Conservation (phyloP, 2,113 vertebrate species). For the Macquaria ambigua region DNA sequence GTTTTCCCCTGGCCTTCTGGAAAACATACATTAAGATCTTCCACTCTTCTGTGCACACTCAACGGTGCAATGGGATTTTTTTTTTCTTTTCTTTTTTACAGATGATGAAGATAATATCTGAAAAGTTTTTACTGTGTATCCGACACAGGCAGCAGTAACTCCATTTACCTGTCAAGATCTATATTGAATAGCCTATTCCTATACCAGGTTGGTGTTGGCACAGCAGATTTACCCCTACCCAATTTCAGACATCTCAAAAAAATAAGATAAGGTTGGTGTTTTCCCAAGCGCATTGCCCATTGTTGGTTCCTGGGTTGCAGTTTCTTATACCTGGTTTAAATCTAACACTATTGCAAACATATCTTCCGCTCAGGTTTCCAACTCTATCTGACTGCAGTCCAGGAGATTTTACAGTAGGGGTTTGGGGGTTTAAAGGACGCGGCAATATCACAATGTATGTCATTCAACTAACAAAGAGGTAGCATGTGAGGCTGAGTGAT, state of each 20-base stretch:
- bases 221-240: constrained; percentile 32
- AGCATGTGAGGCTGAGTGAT: neutral
- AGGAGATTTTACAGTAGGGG: neutral
- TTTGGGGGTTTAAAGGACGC: neutral
- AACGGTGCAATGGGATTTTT: neutral
- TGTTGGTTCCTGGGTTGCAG: constrained; percentile 16
- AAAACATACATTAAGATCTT: constrained; percentile 15
- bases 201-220: constrained; percentile 25
- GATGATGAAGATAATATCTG: constrained; percentile 49
- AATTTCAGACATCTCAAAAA: constrained; percentile 44
- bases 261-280: constrained; percentile 41
- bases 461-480: neutral
- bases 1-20: neutral
- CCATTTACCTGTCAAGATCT: constrained; percentile 53
- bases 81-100: neutral
- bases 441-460: neutral
- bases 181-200: constrained; percentile 23
- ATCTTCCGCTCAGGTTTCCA: neutral
- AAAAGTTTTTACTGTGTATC: constrained; percentile 52
- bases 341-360: constrained; percentile 20
- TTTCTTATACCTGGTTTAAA: constrained; percentile 13
- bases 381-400: neutral
- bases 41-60: neutral
- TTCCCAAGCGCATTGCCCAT: constrained; percentile 8
- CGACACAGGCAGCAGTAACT: constrained; percentile 39